phyloP scores from a whole-genome alignment of 2,113 vertebrate species.

The Embiotoca jacksoni region DNA sequence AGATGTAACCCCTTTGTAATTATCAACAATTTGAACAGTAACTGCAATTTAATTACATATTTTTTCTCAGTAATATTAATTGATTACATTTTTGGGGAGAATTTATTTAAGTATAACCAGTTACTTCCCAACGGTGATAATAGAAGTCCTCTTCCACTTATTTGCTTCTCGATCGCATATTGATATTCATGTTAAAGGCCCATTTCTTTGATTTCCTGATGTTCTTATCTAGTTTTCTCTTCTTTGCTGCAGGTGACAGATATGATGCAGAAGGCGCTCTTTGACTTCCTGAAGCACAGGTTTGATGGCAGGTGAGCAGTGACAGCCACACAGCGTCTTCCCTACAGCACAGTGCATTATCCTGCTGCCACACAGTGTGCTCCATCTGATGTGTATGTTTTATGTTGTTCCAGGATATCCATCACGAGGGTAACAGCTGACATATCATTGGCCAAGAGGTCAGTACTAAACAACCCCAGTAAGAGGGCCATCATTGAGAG shows the following conservation, averaged over 20 bases:
- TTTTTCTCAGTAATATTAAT: too few relatives aligned
- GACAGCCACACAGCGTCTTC: accelerated
- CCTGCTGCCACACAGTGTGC: background rate
- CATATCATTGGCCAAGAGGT: conserved; percentile 99
- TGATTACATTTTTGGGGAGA: too few relatives aligned
- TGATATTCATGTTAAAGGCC: background rate
- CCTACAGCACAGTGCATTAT: background rate
- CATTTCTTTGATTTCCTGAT: background rate
- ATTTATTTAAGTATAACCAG: too few relatives aligned
- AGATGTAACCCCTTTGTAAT: too few relatives aligned
- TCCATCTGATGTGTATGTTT: background rate
- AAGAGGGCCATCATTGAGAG: conserved; percentile 98
- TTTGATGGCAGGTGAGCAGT: conserved; percentile 98
- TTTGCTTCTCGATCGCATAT: background rate
- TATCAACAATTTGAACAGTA: too few relatives aligned
- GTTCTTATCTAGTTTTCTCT: conserved; percentile 61
- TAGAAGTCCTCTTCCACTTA: background rate
- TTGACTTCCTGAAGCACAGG: conserved; percentile 99
- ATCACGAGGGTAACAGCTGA: conserved; percentile 99
- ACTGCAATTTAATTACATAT: too few relatives aligned
- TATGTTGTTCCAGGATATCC: conserved; percentile 91
- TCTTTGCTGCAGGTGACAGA: conserved; percentile 92
- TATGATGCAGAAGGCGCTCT: conserved; percentile 99
- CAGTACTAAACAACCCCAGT: conserved; percentile 98
- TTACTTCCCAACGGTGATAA: too few relatives aligned